Conservation (phyloP, 2,888 invertebrate genomes). For the Amphipyra tragopoginis region DNA sequence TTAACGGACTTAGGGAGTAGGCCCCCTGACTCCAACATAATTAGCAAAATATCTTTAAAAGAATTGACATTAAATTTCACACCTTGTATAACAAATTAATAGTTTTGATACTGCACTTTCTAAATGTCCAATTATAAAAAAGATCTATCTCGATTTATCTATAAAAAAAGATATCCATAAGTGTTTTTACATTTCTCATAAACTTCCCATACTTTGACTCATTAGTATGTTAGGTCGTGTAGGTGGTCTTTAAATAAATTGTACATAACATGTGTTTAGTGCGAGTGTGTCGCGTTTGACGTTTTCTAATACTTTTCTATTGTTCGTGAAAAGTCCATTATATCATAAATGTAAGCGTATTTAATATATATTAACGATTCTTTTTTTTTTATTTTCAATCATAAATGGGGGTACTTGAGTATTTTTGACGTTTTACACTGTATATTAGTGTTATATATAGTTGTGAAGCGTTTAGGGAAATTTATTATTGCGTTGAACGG, state of each 20-base stretch:
- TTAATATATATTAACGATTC: conserved; percentile 52
- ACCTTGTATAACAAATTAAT: conserved; percentile 48
- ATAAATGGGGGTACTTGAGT: conserved; percentile 48
- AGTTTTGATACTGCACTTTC: conserved; percentile 56
- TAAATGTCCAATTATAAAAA: conserved; percentile 47
- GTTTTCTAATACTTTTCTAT: conserved; percentile 62
- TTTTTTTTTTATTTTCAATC: conserved; percentile 49
- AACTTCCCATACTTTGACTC: conserved; percentile 54
- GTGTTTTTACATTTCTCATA: conserved; percentile 42
- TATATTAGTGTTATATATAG: conserved; percentile 56
- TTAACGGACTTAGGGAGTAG: too few species aligned
- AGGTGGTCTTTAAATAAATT: conserved; percentile 58
- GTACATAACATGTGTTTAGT: conserved; percentile 56
- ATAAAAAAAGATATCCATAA: conserved; percentile 27
- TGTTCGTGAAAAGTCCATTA: conserved; percentile 55
- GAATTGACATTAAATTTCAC: background rate
- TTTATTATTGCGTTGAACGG: conserved; percentile 40
- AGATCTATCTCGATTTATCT: conserved; percentile 33
- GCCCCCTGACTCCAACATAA: too few species aligned
- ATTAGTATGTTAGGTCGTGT: conserved; percentile 52
- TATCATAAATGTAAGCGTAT: conserved; percentile 57
- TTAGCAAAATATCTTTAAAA: too few species aligned
- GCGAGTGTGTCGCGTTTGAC: conserved; percentile 53
- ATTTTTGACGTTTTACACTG: conserved; percentile 53
- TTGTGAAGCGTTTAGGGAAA: conserved; percentile 53